Evolutionary conservation across 2,113 vertebrate species (phyloP), one percentile per base, ranked within the genome.

Genomic region (Brevimyrus niger): DNA sequence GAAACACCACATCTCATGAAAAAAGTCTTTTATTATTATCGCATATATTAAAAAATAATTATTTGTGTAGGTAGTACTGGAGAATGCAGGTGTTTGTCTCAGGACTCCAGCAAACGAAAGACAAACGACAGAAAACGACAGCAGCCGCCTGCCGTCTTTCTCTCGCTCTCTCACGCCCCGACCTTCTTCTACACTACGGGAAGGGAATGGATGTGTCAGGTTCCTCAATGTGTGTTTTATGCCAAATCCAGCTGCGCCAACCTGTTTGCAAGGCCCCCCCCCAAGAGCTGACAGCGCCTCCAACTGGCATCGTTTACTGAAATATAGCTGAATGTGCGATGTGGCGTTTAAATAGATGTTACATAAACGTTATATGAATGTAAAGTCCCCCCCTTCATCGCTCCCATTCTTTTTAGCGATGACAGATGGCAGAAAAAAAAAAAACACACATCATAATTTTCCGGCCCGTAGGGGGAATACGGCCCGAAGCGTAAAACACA

Each of bases 381-480:
- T 19, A 42, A 35, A 19, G 15, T 1, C 2, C 73, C 73, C 35
- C 17, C 73, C 35, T 27, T 38, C 17, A 7, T 17, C 6, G 5
- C 73, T 42, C 5, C 35, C 13, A 0, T 17, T 42, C 73, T 80
- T 42, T 80, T 42, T 80, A 19, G 61, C 1, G n/a, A 31, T 27
- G 61, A 42, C 73, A 80, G 73, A 80, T 80, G 73, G 73, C 73
- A 38, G 73, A 80, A 80, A 80, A 76, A 80, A 80, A 80, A 76
- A 73, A 35, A 42, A 73, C 3, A 42, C 61, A 69, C 61, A 69
- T 69, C n/a, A 69, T 27, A 80, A 80, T 80, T 38, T 80, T 3
- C 35, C 11, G 10, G 73, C 15, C 73, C 19, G 6, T 80, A 80
- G 15, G 69, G 35, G 69, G 69, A 38, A 80, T 7, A 7, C 73